Evolutionary conservation across 2,113 vertebrate species (phyloP), one percentile per base, ranked within the genome.

Genomic region (Siphamia tubifer): DNA sequence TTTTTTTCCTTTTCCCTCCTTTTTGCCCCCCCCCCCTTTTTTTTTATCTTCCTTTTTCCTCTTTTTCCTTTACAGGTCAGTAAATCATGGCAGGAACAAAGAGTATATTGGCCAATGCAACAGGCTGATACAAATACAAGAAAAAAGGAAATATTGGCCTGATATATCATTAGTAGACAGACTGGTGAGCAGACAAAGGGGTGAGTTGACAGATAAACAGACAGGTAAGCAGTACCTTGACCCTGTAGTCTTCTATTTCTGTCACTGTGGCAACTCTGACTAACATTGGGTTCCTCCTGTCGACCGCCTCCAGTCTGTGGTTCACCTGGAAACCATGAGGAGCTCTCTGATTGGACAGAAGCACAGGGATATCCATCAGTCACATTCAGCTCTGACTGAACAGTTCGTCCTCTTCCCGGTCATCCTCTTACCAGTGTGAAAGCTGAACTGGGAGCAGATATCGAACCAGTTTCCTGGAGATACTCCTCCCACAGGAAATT

Each of bases 401-500:
- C n/a, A n/a, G n/a, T n/a, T 21, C 13, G 27, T 32, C 9, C 44
- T 15, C 12, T 7, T 0, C 10, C 31, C 9, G 32, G 11, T 28
- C 5, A 1, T 25, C 13, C 17, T 49, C 86, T 85, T 82, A 96
- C 95, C 93, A 84, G 70, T 74, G 89, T 92, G 84, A 96, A 96
- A 1, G 91, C 92, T 71, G 93, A 82, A 53, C 79, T 85, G 36
- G 94, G 94, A 49, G 90, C 93, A 42, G 95, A 93, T 16, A 86
- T 83, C 3, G 92, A 90, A 24, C 88, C 79, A 0, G 89, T 94
- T 74, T 95, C 93, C 81, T 94, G 91, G 65, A 96, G 87, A 64
- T 96, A 96, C 2, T 92, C 91, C 52, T 94, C 93, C 95, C 95
- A 96, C 3, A 90, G 77, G 76, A 96, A 96, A 60, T 52, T 79